Conservation (phyloP, 1,140 invertebrate species). For the Tetraneura akinire region DNA sequence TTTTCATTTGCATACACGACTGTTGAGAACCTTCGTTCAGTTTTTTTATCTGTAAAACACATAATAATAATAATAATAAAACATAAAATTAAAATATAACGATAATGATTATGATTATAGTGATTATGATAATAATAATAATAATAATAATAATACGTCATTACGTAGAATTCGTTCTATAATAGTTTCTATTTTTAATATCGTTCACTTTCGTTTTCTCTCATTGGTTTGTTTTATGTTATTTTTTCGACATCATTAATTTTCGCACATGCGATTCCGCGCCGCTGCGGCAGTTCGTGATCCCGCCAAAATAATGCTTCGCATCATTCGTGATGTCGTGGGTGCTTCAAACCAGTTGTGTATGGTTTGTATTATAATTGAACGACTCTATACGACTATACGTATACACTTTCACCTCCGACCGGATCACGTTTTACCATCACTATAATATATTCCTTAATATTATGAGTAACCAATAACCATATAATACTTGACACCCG, state of each 20-base stretch:
- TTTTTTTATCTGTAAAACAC: slow-evolving; percentile 48
- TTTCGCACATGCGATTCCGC: neutral
- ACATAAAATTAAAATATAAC: neutral
- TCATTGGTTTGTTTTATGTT: slow-evolving; percentile 5
- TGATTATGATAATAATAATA: neutral
- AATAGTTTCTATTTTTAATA: slow-evolving; percentile 16
- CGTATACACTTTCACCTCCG: slow-evolving; percentile 48
- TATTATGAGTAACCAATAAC: neutral
- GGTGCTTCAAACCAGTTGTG: slow-evolving; percentile 38
- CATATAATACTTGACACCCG: neutral
- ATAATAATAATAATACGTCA: neutral
- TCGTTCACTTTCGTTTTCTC: slow-evolving; percentile 35
- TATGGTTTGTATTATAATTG: too few relatives aligned
- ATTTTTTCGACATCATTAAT: slow-evolving; percentile 15
- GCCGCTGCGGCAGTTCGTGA: neutral
- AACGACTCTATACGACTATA: neutral
- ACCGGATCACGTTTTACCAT: slow-evolving; percentile 39
- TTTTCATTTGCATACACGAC: slow-evolving; percentile 12
- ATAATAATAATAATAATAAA: neutral
- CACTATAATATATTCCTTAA: neutral
- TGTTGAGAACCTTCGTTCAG: slow-evolving; percentile 42
- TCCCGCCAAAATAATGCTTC: slow-evolving; percentile 34
- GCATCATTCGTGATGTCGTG: slow-evolving; percentile 30
- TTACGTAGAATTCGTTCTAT: neutral
- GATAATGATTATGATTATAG: neutral